A percentile compares a stretch with the other conserved stretches of the same genome.
Conservation (phyloP, 2,113 vertebrate genomes). For the Mohoua ochrocephala region DNA sequence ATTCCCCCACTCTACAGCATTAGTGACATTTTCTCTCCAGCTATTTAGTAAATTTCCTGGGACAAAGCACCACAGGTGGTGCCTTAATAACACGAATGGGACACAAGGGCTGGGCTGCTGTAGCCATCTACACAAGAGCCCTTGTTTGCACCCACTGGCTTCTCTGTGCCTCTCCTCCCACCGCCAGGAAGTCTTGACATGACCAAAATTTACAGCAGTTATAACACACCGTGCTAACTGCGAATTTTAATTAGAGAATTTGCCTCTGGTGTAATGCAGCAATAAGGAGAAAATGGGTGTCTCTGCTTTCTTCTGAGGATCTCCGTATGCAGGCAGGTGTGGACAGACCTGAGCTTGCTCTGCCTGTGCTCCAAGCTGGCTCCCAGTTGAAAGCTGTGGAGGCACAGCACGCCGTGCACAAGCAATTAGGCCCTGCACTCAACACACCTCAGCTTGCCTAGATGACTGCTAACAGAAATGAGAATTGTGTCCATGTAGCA, state of each 20-base stretch:
- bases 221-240: not conserved
- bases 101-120: not conserved
- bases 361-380: not conserved
- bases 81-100: not conserved
- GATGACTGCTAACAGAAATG: not conserved
- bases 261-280: conserved; percentile 37
- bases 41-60: not conserved
- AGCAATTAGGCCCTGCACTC: not conserved
- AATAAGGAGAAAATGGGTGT: conserved; percentile 13
- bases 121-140: accelerated
- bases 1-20: not conserved
- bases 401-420: not conserved
- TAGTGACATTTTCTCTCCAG: not conserved
- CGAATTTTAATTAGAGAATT: conserved; percentile 43
- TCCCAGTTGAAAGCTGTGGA: not conserved
- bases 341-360: conserved; percentile 32
- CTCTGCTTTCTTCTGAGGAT: not conserved
- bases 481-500: not conserved
- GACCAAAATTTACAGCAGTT: not conserved
- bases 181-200: not conserved
- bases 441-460: not conserved
- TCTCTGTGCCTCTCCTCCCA: not conserved
- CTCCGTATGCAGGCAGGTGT: not conserved
- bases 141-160: not conserved
- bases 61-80: not conserved